phyloP scores from a whole-genome alignment of 1,140 invertebrate genomes.

The Bombus breviceps region DNA sequence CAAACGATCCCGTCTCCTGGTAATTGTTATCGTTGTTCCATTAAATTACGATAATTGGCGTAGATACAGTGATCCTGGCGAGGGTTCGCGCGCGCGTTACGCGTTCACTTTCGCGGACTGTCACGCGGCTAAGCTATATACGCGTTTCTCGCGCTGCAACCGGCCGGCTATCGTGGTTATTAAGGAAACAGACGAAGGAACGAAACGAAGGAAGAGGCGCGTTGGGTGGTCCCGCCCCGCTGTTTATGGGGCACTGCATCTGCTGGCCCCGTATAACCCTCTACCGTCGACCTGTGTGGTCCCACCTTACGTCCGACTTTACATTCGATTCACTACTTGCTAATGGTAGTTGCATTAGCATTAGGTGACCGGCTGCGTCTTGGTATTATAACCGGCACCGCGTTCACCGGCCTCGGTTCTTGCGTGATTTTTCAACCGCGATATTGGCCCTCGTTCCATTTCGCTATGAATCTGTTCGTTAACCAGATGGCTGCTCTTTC shows the following conservation, averaged over 20 bases:
- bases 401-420: slow-evolving; percentile 40
- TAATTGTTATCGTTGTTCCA: neutral
- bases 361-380: slow-evolving; percentile 54
- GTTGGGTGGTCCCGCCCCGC: slow-evolving; percentile 81
- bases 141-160: slow-evolving; percentile 55
- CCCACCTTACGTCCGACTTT: slow-evolving; percentile 78
- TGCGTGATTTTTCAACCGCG: slow-evolving; percentile 61
- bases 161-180: slow-evolving; percentile 74
- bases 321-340: slow-evolving; percentile 81
- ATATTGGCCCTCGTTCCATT: slow-evolving; percentile 9
- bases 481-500: neutral
- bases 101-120: neutral
- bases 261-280: slow-evolving; percentile 76
- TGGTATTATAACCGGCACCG: slow-evolving; percentile 34
- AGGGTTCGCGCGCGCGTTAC: neutral
- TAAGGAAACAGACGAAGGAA: slow-evolving; percentile 79
- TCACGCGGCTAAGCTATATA: neutral
- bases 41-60: slow-evolving; percentile 26
- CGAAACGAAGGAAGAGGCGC: slow-evolving; percentile 71
- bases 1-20: neutral
- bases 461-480: neutral
- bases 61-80: neutral
- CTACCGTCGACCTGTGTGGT: slow-evolving; percentile 76
- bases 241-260: slow-evolving; percentile 82
- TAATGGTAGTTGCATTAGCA: slow-evolving; percentile 79